Percentiles rank a stretch among this genome's conserved stretches.
phyloP scores from a whole-genome alignment of 2,113 vertebrate genomes.

The Xenopus laevis region DNA sequence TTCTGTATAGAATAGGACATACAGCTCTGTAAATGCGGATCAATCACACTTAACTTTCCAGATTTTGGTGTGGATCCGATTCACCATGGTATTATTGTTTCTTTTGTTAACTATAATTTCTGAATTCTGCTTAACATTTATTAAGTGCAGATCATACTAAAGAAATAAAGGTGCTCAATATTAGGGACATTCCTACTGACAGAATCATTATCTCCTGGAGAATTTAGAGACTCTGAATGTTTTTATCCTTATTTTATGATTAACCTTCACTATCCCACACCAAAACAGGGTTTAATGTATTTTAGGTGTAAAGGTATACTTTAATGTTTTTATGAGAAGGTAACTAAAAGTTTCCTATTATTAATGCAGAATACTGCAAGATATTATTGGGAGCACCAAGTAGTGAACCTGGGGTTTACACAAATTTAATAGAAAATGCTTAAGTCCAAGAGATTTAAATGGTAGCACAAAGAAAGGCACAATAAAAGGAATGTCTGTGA shows the following conservation, averaged over 20 bases:
- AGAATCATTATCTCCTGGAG: slow-evolving; percentile 31
- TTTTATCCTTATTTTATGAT: slow-evolving; percentile 19
- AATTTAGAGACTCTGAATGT: slow-evolving; percentile 54
- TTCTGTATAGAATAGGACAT: slow-evolving; percentile 68
- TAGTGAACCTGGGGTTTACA: neutral
- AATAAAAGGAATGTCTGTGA: neutral
- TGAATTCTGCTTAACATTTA: slow-evolving; percentile 59
- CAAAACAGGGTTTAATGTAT: slow-evolving; percentile 41
- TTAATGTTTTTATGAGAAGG: neutral
- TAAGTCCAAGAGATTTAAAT: neutral
- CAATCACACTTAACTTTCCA: slow-evolving; percentile 61
- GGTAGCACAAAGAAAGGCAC: slow-evolving; percentile 8
- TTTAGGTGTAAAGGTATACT: neutral
- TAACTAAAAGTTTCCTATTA: neutral
- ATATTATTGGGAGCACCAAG: too few relatives aligned
- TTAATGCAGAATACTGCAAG: slow-evolving; percentile 14
- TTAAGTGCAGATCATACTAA: slow-evolving; percentile 65
- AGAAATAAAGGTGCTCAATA: slow-evolving; percentile 59
- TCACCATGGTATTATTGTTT: slow-evolving; percentile 54
- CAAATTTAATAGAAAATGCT: neutral
- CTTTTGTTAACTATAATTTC: slow-evolving; percentile 59
- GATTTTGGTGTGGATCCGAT: slow-evolving; percentile 64
- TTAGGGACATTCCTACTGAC: slow-evolving; percentile 52
- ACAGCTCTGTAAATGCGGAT: slow-evolving; percentile 66
- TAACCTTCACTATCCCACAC: slow-evolving; percentile 52